These are phyloP conservation scores for Magallana gigas DNA, from an alignment of 1,140 invertebrate genomes.

Conservation along the genomic window DNA sequence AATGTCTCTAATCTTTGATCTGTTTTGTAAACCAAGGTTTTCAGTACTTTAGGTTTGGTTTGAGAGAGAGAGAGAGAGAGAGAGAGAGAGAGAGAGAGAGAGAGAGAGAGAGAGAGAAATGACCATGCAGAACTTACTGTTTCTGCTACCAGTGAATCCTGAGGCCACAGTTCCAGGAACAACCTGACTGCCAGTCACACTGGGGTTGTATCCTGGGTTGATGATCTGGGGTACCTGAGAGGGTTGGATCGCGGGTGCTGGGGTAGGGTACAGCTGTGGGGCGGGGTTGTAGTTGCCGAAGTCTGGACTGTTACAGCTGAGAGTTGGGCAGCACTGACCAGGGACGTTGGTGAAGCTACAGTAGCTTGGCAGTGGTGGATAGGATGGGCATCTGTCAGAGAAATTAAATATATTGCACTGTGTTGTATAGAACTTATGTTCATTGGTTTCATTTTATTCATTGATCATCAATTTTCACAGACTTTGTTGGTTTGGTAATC, in stretches of 20 bases:
- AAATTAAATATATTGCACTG: background rate
- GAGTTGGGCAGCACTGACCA: slow-evolving; percentile 68
- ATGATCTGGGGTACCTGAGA: slow-evolving; percentile 52
- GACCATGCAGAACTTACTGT: slow-evolving; percentile 35
- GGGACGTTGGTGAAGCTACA: slow-evolving; percentile 64
- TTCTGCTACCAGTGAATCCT: slow-evolving; percentile 45
- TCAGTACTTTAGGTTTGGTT: too few relatives aligned
- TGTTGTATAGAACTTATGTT: too few relatives aligned
- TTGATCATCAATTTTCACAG: too few relatives aligned
- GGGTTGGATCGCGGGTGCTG: slow-evolving; percentile 62
- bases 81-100: too few relatives aligned
- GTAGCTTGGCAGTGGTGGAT: slow-evolving; percentile 67
- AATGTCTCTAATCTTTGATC: too few relatives aligned
- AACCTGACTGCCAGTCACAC: slow-evolving; percentile 52
- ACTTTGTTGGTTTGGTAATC: too few relatives aligned
- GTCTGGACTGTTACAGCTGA: slow-evolving; percentile 69
- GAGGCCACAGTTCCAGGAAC: slow-evolving; percentile 52
- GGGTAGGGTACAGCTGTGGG: slow-evolving; percentile 66
- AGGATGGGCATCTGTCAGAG: slow-evolving; percentile 66
- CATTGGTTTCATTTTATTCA: too few relatives aligned
- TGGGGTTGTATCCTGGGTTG: slow-evolving; percentile 37
- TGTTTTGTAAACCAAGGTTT: too few relatives aligned
- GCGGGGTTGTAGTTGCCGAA: slow-evolving; percentile 68
- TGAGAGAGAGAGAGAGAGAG: too few relatives aligned
- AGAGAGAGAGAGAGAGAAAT: too few relatives aligned